phyloP scores from a whole-genome alignment of 2,888 invertebrate genomes.

The Drosophila neoperkinsi region DNA sequence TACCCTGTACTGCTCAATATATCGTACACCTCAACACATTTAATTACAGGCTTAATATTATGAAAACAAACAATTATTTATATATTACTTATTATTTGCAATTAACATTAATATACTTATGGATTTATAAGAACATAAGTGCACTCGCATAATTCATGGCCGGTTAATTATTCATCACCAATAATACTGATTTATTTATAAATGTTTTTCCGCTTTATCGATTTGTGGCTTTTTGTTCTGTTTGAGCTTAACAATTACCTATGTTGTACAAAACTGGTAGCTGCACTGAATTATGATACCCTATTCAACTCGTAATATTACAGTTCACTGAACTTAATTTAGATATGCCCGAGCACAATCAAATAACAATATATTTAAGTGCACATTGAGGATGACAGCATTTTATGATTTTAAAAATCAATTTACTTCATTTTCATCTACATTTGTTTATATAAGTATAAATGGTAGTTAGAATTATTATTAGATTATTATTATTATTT shows the following conservation, averaged over 20 bases:
- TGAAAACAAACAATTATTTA: background rate
- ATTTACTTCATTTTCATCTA: background rate
- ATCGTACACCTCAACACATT: background rate
- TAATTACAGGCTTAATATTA: too few relatives aligned
- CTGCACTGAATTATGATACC: background rate
- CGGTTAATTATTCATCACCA: background rate
- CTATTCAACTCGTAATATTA: background rate
- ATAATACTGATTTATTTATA: background rate
- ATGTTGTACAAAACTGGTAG: background rate
- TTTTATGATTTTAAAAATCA: background rate
- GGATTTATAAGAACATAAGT: background rate
- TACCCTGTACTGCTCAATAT: conserved; percentile 14
- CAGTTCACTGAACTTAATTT: background rate
- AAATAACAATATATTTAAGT: background rate
- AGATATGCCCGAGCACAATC: too few relatives aligned
- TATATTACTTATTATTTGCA: background rate
- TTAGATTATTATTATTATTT: too few relatives aligned
- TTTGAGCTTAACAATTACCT: background rate
- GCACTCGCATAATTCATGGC: background rate
- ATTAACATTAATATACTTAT: background rate
- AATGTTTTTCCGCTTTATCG: conserved; percentile 1
- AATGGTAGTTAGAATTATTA: background rate
- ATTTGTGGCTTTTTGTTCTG: background rate
- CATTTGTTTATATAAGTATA: background rate
- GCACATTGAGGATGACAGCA: too few relatives aligned